Base-by-base conservation (phyloP, 2,113 vertebrate species). In the Tursiops truncatus region DNA sequence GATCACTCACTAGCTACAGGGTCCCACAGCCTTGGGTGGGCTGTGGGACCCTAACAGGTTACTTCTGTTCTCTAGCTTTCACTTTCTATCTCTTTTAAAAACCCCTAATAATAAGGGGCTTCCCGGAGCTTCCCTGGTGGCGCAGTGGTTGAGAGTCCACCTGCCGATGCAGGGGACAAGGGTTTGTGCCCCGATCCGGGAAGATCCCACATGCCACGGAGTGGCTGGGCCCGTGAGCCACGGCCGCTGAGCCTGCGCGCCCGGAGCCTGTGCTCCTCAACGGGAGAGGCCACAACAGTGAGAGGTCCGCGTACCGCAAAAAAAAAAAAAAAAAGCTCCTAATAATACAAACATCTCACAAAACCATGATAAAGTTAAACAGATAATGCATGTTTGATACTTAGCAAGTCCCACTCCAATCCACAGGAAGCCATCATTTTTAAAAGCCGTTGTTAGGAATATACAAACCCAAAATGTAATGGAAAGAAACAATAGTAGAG, bases 381-480 rank as follows among this genome's bases (percentile, higher is more conserved):
- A 79, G 62, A n/a, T 41, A 91, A 85, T 31, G 63, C 13, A 93
- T 60, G 60, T 36, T 38, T 56, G 41, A 73, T 41, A 81, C 31
- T 81, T 20, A 91, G 62, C 68, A 91, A 95, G 21, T 74, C 38
- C 65, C 25, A 65, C 4, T 25, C 74, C 41, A 77, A 25, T 73
- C 41, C 36, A 38, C 23, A 88, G 31, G 58, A 92, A 90, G 65
- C 33, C 60, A 96, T 92, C 36, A 44, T 91, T 91, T 89, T 94
- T 21, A n/a, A 97, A 95, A 96, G 87, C 36, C 26, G 28, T 74
- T 77, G 36, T 23, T 91, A 92, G 28, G 76, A 95, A 73, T 62
- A 56, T 33, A 31, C 38, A 83, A 94, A 94, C 23, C 2, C 90
- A 93, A 41, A 93, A 36, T 23, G 47, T n/a, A 84, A 80, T 17